Conservation (phyloP, 2,797 vertebrate species). For the Sebastes minor region DNA sequence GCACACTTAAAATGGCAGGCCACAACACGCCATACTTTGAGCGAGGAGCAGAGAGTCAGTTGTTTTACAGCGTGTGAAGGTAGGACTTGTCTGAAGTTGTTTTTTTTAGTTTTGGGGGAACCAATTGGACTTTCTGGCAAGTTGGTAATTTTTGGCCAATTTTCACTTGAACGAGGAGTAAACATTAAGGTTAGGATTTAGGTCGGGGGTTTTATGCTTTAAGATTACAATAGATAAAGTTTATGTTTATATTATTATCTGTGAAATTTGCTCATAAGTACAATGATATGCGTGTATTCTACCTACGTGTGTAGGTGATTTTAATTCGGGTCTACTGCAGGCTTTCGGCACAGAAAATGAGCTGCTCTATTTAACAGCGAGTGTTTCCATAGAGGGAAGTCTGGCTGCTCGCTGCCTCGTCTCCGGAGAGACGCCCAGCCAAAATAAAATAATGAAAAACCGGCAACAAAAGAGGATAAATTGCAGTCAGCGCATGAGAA, state of each 20-base stretch:
- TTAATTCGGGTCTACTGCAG: not conserved
- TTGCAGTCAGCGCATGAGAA: conserved; percentile 32
- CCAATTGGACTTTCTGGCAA: conserved; percentile 13
- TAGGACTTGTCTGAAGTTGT: not conserved
- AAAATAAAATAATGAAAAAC: conserved; percentile 28
- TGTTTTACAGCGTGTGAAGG: conserved; percentile 2
- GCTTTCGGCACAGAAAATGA: conserved; percentile 24
- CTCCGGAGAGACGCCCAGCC: conserved; percentile 26
- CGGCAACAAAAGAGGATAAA: conserved; percentile 51
- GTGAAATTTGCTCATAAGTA: not conserved
- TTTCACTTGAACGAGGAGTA: not conserved
- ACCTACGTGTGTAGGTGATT: not conserved
- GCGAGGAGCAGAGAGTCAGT: conserved; percentile 16
- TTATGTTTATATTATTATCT: not conserved
- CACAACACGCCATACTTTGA: conserved; percentile 42
- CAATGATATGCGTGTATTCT: not conserved
- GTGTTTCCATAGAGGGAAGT: conserved; percentile 35
- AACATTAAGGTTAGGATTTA: not conserved
- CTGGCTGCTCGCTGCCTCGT: conserved; percentile 32
- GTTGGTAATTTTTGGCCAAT: not conserved
- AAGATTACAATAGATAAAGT: not conserved
- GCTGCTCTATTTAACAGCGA: conserved; percentile 37
- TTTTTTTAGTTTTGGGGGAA: not conserved
- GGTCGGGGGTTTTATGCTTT: not conserved
- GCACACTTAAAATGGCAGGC: conserved; percentile 28